Evolutionary conservation across 1,140 invertebrate genomes (phyloP).

Genomic region (Choristoneura fumiferana): DNA sequence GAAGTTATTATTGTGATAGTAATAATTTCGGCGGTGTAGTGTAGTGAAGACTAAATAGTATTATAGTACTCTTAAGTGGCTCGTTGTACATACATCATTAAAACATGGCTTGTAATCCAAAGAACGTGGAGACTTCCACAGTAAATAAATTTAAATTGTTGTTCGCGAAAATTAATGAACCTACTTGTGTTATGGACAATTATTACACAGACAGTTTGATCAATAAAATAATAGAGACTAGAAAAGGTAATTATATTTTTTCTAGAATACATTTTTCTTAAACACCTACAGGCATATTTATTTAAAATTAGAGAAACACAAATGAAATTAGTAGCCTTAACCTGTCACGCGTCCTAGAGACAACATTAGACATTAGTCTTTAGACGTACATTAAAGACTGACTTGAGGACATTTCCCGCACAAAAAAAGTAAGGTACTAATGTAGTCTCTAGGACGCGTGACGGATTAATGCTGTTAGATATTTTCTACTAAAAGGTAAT

Average conservation of each 20-base stretch:
- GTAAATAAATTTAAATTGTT: constrained; percentile 59
- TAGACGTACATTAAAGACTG: background rate
- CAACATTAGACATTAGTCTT: background rate
- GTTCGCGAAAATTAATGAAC: constrained; percentile 55
- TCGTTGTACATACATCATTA: no score
- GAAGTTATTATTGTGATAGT: no score
- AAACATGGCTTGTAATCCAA: background rate
- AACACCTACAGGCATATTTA: background rate
- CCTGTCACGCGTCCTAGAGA: background rate
- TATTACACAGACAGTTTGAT: constrained; percentile 66
- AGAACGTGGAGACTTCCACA: background rate
- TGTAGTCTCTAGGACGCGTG: no score
- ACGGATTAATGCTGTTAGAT: background rate
- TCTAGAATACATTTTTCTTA: constrained; percentile 16
- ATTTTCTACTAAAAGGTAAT: no score
- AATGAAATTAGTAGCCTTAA: background rate
- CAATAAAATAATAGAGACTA: constrained; percentile 47
- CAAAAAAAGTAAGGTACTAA: no score
- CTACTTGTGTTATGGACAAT: constrained; percentile 61
- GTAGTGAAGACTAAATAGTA: no score
- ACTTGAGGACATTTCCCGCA: no score
- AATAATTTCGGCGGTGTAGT: no score
- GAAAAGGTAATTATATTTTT: constrained; percentile 49
- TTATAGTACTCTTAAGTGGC: no score
- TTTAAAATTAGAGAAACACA: background rate